Base-by-base conservation (phyloP, 2,113 vertebrate genomes). In the Stegostoma tigrinum region DNA sequence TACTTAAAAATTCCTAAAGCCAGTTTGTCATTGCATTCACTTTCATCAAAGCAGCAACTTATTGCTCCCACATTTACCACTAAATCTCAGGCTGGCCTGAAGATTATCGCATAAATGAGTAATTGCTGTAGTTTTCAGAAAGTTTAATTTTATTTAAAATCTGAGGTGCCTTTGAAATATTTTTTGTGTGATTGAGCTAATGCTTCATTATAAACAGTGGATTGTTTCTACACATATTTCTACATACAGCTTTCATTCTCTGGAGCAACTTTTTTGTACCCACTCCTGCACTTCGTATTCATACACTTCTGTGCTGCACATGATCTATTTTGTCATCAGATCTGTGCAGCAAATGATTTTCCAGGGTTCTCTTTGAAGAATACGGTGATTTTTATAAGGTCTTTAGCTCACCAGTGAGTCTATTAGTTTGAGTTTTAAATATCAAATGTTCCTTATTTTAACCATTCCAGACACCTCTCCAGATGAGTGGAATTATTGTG, bases 401-500 rank as follows among this genome's bases (percentile, higher is more conserved):
- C n/a, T 95, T 72, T 72, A 95, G 93, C 67, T 70, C 93, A 95
- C 66, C 67, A 72, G 93, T 70, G 67, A 72, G 48, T 72, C 66
- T 38, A 72, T 95, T 95, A 70, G 42, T 70, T 67, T 72, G 34
- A 27, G 42, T 48, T 95, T 95, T 72, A 95, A 95, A 48, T 72
- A 95, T 95, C 89, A 95, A 95, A 95, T 95, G 21, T 48, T 45
- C 64, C 67, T 70, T 70, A 95, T 95, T 68, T 94, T 94, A 94
- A 66, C 61, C 68, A 94, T 90, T 67, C 89, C 89, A 93, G 30
- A 64, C 61, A 67, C 61, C 89, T 93, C 66, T 95, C 66, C 93
- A 95, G 93, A 72, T 95, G 93, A 95, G 93, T 95, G 93, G 67
- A 95, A 72, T 72, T 95, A 95, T 95, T 70, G 67, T 95, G 23